phyloP scores from a whole-genome alignment of 2,113 vertebrate species.

The Pachycephala philippinensis region DNA sequence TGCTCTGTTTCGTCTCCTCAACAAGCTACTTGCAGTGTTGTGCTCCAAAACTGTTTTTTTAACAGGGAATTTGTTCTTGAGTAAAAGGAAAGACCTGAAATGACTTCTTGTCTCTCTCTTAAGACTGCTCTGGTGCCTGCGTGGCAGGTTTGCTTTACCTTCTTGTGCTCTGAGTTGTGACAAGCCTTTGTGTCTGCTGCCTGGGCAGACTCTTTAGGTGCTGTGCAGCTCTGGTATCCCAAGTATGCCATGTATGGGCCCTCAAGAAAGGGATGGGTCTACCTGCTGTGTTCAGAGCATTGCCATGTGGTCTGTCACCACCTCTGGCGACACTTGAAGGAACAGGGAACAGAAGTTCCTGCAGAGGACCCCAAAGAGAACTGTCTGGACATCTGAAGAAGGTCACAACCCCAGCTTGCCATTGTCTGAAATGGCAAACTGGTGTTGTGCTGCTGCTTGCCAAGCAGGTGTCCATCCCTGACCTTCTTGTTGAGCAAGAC shows the following conservation, averaged over 20 bases:
- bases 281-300: neutral
- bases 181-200: neutral
- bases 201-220: neutral
- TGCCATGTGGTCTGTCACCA: neutral
- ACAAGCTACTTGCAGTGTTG: neutral
- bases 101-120: neutral
- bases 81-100: neutral
- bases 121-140: neutral
- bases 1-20: neutral
- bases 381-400: neutral
- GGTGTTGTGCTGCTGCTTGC: neutral
- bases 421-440: neutral
- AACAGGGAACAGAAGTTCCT: neutral
- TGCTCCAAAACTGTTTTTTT: neutral
- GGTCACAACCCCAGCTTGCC: neutral
- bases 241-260: fast-evolving
- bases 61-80: neutral
- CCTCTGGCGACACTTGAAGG: neutral
- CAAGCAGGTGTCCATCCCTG: neutral
- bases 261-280: neutral
- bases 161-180: neutral
- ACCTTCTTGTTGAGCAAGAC: neutral
- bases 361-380: neutral
- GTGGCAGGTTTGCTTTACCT: neutral
- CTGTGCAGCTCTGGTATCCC: neutral